phyloP scores from a whole-genome alignment of 2,888 invertebrate genomes.

The Aphidoletes aphidimyza region DNA sequence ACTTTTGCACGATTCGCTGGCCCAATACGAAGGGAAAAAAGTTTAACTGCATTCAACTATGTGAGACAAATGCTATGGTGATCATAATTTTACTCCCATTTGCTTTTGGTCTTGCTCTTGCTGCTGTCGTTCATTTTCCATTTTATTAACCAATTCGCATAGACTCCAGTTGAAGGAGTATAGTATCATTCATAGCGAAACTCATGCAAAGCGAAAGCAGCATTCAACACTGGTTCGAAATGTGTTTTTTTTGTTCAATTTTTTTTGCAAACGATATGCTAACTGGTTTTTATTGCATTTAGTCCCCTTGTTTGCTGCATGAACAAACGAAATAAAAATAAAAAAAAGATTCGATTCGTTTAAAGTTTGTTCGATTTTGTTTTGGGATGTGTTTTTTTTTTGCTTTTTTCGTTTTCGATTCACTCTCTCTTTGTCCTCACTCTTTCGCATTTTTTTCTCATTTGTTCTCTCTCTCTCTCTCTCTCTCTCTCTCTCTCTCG shows the following conservation, averaged over 20 bases:
- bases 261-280: constrained; percentile 25
- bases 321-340: not conserved
- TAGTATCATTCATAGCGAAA: constrained; percentile 4
- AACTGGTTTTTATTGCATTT: not conserved
- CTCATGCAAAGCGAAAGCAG: not conserved
- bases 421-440: too few relatives aligned
- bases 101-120: not conserved
- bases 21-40: not conserved
- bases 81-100: constrained; percentile 32
- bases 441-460: not conserved
- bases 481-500: not conserved
- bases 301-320: not conserved
- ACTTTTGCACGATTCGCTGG: too few relatives aligned
- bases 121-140: constrained; percentile 20
- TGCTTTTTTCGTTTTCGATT: too few relatives aligned
- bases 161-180: constrained; percentile 22
- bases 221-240: not conserved
- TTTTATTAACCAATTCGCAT: constrained; percentile 27
- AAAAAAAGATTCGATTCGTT: constrained; percentile 24
- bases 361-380: constrained; percentile 33
- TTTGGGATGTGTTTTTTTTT: not conserved
- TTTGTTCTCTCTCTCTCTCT: not conserved
- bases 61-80: constrained; percentile 29
- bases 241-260: not conserved
- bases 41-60: constrained; percentile 9